phyloP scores from a whole-genome alignment of 1,140 invertebrate species.

The Callitettix versicolor region DNA sequence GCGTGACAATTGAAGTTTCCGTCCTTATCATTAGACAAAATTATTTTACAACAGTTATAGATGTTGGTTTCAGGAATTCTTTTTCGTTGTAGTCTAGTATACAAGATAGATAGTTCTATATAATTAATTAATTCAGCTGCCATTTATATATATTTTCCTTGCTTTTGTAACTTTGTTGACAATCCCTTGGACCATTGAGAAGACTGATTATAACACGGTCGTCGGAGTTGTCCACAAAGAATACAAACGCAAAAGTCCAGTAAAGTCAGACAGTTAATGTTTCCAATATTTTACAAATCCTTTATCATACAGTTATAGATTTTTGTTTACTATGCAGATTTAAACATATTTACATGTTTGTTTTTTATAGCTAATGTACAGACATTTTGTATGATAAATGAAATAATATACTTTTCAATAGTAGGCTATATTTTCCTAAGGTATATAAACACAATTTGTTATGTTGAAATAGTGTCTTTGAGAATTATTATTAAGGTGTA shows the following conservation, averaged over 20 bases:
- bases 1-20: too few species aligned
- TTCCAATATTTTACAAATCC: conserved; percentile 1
- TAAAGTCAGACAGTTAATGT: neutral
- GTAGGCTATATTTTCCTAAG: conserved; percentile 1
- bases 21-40: too few species aligned
- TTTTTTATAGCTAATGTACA: neutral
- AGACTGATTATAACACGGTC: conserved; percentile 2
- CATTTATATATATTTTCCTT: neutral
- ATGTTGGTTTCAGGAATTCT: too few species aligned
- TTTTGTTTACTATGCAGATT: neutral
- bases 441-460: neutral
- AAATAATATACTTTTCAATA: conserved; percentile 1
- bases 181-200: neutral
- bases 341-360: neutral
- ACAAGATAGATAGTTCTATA: too few species aligned
- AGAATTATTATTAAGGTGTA: neutral
- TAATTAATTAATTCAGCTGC: neutral
- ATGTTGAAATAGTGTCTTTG: conserved; percentile 3
- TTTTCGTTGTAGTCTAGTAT: too few species aligned
- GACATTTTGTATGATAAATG: conserved; percentile 3
- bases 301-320: conserved; percentile 2
- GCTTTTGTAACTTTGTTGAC: neutral
- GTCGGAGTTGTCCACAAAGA: neutral
- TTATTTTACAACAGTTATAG: too few species aligned
- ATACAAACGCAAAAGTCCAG: neutral